Evolutionary conservation across 2,888 invertebrate genomes (phyloP), one percentile per base, ranked within the genome.

Genomic region (Stenchaetothrips biformis): DNA sequence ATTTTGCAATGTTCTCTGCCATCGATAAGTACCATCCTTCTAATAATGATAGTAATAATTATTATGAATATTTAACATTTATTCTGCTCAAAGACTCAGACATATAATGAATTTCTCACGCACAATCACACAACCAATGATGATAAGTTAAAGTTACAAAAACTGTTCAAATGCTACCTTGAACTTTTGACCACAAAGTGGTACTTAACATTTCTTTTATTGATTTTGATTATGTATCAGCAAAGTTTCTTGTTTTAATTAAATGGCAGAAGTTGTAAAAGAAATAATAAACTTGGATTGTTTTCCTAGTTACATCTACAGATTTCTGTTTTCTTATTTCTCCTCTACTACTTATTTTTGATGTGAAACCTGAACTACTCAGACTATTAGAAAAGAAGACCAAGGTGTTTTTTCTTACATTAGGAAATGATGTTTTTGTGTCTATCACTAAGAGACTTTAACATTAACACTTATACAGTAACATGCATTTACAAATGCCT

Each of bases 401-500:
- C 37, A 37, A 37, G 37, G 37, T 37, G n/a, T 37, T 37, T 37
- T 37, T 1, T 37, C 37, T 37, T 37, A 37, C 37, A 4, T 1
- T 37, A 37, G 37, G 37, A 37, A 37, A 37, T 37, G 37, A 37
- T 37, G 37, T 37, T 37, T 37, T 37, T 37, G 37, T 37, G 37
- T 37, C 37, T 37, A 37, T 37, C 37, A 37, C 37, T 37, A 37
- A 4, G 37, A 37, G 37, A 37, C 37, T 37, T 37, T 37, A 37
- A 37, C 37, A 37, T 37, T 37, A 37, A 37, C 37, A 37, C 78
- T 9, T 47, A 78, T 47, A 13, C n/a, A 78, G 2, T 21, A 48
- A 48, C 37, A 78, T 78, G 59, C 59, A 59, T 37, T 78, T 37
- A 78, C 77, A 18, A 13, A 77, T 77, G 59, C 59, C 59, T 37